These are phyloP conservation scores for Uria lomvia DNA, from an alignment of 2,113 vertebrate genomes.

Conservation along the genomic window DNA sequence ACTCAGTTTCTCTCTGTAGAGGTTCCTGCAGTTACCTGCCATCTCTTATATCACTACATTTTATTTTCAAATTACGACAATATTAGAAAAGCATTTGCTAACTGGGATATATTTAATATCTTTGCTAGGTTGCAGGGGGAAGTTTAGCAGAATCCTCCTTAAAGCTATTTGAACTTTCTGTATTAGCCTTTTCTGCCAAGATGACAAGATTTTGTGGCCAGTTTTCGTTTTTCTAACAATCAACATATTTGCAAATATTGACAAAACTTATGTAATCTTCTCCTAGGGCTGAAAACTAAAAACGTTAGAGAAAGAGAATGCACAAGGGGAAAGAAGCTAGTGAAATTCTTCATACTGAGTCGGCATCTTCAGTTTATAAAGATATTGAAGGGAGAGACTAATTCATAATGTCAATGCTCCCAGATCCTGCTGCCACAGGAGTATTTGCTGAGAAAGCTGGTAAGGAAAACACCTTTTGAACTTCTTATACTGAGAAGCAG, in stretches of 20 bases:
- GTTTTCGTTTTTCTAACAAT: neutral
- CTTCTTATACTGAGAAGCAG: neutral
- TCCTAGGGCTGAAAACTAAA: neutral
- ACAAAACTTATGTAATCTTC: neutral
- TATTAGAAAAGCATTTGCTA: neutral
- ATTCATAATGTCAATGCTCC: rapidly evolving
- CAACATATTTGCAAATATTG: neutral
- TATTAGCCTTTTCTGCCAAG: neutral
- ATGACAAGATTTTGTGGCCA: neutral
- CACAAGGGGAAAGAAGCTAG: neutral
- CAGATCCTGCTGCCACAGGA: neutral
- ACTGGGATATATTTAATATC: neutral
- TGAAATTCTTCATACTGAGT: neutral
- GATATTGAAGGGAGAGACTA: neutral
- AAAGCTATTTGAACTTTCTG: neutral
- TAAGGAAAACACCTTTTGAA: neutral
- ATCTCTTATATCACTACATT: neutral
- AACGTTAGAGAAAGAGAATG: neutral
- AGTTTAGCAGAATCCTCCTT: neutral
- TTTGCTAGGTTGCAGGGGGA: neutral
- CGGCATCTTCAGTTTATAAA: neutral
- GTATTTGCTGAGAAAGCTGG: neutral
- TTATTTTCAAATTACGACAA: neutral
- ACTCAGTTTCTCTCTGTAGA: neutral
- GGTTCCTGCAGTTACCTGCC: neutral